These are phyloP conservation scores for Ostrea denselamellosa DNA, from an alignment of 1,140 invertebrate genomes.

Conservation along the genomic window DNA sequence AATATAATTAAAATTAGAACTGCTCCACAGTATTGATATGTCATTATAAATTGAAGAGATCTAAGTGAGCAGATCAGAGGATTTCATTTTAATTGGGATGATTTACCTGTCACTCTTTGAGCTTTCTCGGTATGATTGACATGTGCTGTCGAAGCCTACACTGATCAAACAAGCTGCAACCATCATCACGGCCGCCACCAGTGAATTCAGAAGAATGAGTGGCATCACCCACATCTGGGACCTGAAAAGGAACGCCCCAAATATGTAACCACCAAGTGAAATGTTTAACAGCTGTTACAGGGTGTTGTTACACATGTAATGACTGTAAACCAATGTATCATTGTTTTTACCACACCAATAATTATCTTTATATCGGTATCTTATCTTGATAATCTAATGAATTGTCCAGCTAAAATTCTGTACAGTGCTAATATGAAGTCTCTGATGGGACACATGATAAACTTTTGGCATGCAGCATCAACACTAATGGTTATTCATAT, in stretches of 20 bases:
- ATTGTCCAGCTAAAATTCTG: too few relatives aligned
- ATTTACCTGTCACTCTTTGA: not conserved
- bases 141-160: slow-evolving; percentile 65
- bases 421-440: too few relatives aligned
- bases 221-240: slow-evolving; percentile 72
- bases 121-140: slow-evolving; percentile 42
- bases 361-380: too few relatives aligned
- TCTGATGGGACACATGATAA: too few relatives aligned
- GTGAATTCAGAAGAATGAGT: slow-evolving; percentile 62
- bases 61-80: too few relatives aligned
- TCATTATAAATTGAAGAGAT: too few relatives aligned
- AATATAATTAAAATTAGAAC: too few relatives aligned
- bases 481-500: too few relatives aligned
- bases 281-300: not conserved
- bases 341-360: too few relatives aligned
- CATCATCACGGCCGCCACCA: slow-evolving; percentile 53
- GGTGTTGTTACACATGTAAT: not conserved
- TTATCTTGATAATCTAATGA: too few relatives aligned
- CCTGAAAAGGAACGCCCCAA: slow-evolving; percentile 52
- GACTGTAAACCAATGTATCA: not conserved
- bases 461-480: too few relatives aligned
- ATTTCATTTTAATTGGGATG: not conserved
- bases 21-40: too few relatives aligned
- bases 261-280: not conserved
- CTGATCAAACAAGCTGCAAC: slow-evolving; percentile 65